These are phyloP conservation scores for Drosophila lini DNA, from an alignment of 1,140 invertebrate genomes.

Conservation along the genomic window DNA sequence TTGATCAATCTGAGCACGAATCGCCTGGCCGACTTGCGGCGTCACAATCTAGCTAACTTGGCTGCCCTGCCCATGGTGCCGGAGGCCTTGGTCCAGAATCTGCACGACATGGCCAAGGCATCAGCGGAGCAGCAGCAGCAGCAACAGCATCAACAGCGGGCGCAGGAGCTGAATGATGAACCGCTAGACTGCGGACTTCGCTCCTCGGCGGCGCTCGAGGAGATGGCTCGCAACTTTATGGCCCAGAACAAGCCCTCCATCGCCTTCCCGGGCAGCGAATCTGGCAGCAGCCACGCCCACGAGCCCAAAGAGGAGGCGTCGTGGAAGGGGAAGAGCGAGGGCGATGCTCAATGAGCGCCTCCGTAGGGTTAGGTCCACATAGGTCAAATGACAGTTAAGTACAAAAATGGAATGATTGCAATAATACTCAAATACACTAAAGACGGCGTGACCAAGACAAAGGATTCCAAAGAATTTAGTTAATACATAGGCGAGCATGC, in stretches of 20 bases:
- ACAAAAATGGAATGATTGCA: conserved; percentile 73
- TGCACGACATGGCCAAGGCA: conserved; percentile 72
- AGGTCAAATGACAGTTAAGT: conserved; percentile 59
- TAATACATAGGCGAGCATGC: conserved; percentile 47
- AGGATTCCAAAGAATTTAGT: conserved; percentile 79
- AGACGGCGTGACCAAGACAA: conserved; percentile 60
- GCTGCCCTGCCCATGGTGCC: conserved; percentile 51
- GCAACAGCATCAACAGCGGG: conserved; percentile 51
- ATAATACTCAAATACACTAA: conserved; percentile 76
- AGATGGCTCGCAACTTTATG: conserved; percentile 66
- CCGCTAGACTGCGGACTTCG: conserved; percentile 72
- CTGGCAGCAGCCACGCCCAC: conserved; percentile 18
- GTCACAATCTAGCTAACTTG: conserved; percentile 51
- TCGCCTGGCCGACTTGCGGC: conserved; percentile 52
- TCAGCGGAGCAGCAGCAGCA: conserved; percentile 63
- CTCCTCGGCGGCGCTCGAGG: conserved; percentile 54
- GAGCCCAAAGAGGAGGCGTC: conserved; percentile 59
- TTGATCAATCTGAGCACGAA: conserved; percentile 74
- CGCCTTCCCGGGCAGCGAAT: conserved; percentile 39
- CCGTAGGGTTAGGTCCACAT: conserved; percentile 37
- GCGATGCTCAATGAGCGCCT: conserved; percentile 49
- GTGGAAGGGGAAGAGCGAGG: conserved; percentile 69
- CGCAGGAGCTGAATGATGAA: conserved; percentile 52
- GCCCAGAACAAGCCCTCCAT: conserved; percentile 41
- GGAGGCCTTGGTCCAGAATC: conserved; percentile 60